Evolutionary conservation across 2,113 vertebrate species (phyloP).

Genomic region (Brienomyrus brachyistius): DNA sequence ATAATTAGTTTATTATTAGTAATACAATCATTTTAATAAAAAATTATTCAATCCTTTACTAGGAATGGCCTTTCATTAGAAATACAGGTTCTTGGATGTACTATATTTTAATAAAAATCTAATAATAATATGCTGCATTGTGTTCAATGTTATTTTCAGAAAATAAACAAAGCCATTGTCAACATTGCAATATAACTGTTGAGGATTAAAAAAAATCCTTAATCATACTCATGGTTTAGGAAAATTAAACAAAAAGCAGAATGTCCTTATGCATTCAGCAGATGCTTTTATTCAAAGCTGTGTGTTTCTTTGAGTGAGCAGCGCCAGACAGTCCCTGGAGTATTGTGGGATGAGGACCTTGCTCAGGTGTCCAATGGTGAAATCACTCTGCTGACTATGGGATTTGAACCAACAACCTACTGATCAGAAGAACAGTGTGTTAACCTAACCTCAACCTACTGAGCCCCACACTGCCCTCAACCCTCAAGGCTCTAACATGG

Average conservation of each 20-base stretch:
- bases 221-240: neutral
- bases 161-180: neutral
- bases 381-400: neutral
- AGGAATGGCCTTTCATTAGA: neutral
- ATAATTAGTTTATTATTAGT: too few relatives aligned
- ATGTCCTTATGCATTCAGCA: neutral
- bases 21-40: too few relatives aligned
- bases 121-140: neutral
- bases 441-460: neutral
- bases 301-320: neutral
- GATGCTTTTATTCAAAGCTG: neutral
- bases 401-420: neutral
- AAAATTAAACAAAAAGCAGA: neutral
- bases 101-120: too few relatives aligned
- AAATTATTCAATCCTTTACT: neutral
- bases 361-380: neutral
- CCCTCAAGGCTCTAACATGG: neutral
- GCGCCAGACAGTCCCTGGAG: neutral
- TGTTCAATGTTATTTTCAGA: neutral
- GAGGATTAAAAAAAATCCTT: neutral
- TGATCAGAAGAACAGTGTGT: neutral
- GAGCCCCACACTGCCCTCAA: neutral
- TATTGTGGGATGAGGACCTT: neutral
- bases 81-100: neutral
- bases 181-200: neutral